Base-by-base conservation (phyloP, 2,113 vertebrate genomes). In the Trochalopteron elliotii region DNA sequence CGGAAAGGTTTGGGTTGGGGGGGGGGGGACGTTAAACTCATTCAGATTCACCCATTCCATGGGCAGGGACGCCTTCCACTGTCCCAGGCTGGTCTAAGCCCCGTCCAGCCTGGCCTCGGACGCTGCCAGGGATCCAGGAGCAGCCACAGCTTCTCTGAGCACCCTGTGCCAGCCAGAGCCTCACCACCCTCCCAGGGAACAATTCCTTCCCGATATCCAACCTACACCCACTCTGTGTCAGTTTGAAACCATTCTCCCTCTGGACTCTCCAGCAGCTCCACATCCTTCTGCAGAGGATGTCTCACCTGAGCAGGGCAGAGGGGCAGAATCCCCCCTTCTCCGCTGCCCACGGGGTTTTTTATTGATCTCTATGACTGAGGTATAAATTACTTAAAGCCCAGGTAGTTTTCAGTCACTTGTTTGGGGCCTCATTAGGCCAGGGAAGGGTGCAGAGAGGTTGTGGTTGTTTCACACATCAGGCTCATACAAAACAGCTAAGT, bases 111-210 rank as follows among this genome's bases (percentile, higher is more conserved):
- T 24, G 83, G 7, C 61, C 44, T 31, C 6, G 52, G 55, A 0
- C 55, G 45, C 56, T n/a, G 0, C 20, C 47, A 63, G 64, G 56
- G 23, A 53, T 39, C 27, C 57, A 27, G 55, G 45, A 24, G 28
- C 35, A 76, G 44, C 17, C 61, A 10, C 71, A 52, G 72, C 61
- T 35, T 0, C 42, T 75, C 70, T 42, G 70, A 9, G 24, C 14
- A 60, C 10, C 12, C 53, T 37, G 44, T 52, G 44, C 53, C 63
- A 37, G 44, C 53, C 63, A 37, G 63, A 37, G 15, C 33, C 17
- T 44, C 0, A 2, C 21, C 17, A 7, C 11, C 33, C 12, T 44
- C 27, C 0, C 33, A 28, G n/a, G 7, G 3, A 45, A 1, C 1
- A 55, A 18, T 49, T 30, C 16, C 65, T 35, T 11, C 24, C 42